Conservation (phyloP, 2,113 vertebrate genomes). For the Melanocharis versteri region DNA sequence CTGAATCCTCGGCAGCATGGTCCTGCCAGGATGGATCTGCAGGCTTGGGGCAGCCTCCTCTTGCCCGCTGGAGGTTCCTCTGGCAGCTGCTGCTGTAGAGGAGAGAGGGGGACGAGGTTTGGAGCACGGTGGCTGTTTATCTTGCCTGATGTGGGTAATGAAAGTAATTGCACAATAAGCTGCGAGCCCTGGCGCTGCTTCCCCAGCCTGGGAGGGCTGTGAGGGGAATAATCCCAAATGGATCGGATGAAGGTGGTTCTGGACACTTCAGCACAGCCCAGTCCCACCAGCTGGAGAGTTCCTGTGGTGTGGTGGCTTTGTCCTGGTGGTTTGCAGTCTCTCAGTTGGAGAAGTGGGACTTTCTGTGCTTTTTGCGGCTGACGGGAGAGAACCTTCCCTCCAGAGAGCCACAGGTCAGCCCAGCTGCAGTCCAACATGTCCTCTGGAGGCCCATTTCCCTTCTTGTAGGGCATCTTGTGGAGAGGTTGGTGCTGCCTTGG, state of each 20-base stretch:
- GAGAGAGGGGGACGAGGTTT: background rate
- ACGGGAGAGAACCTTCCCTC: background rate
- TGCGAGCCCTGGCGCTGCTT: background rate
- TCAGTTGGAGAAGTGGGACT: background rate
- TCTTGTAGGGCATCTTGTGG: background rate
- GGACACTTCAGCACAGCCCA: background rate
- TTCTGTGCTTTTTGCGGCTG: background rate
- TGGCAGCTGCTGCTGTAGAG: background rate
- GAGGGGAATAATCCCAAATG: background rate
- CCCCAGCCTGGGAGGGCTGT: rapidly evolving
- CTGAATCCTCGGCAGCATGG: rapidly evolving
- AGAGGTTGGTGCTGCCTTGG: background rate
- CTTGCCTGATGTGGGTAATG: background rate
- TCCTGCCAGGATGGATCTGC: background rate
- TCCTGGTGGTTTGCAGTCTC: background rate
- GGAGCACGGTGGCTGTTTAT: background rate
- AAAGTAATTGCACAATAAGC: background rate
- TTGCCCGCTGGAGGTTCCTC: rapidly evolving
- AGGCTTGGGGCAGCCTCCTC: rapidly evolving
- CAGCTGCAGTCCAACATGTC: background rate
- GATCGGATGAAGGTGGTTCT: background rate
- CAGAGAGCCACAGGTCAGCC: background rate
- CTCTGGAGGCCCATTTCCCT: background rate
- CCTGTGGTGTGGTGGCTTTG: background rate
- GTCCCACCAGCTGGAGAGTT: background rate